These are phyloP conservation scores for Aphaenogaster rudis DNA, from an alignment of 1,140 invertebrate species.

Conservation along the genomic window DNA sequence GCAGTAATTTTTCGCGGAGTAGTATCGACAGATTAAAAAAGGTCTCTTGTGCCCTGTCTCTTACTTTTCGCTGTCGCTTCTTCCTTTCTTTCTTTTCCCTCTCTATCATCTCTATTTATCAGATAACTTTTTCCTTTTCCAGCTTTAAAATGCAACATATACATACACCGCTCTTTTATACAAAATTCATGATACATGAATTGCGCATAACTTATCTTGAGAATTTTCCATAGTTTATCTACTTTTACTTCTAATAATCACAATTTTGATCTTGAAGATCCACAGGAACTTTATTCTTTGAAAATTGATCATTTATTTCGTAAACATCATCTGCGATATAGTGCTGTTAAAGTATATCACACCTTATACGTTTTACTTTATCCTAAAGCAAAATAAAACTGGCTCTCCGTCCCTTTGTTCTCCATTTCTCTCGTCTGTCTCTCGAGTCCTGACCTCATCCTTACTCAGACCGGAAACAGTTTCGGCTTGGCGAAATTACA, in stretches of 20 bases:
- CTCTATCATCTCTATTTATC: not conserved
- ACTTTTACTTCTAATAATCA: not conserved
- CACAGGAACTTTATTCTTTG: not conserved
- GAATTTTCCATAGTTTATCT: not conserved
- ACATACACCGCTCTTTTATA: too few relatives aligned
- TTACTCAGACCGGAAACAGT: slow-evolving; percentile 58
- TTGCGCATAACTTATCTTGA: not conserved
- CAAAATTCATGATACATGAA: not conserved
- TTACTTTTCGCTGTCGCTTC: not conserved
- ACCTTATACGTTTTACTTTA: slow-evolving; percentile 22
- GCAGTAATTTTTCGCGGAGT: slow-evolving; percentile 68
- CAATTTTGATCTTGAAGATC: not conserved
- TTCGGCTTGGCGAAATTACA: slow-evolving; percentile 72
- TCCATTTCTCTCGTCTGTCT: slow-evolving; percentile 23
- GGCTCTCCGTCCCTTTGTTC: not conserved
- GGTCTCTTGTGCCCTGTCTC: slow-evolving; percentile 3
- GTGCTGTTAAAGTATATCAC: not conserved
- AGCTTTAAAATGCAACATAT: too few relatives aligned
- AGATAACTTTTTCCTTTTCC: not conserved
- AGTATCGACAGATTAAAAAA: slow-evolving; percentile 74
- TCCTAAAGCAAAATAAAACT: slow-evolving; percentile 40
- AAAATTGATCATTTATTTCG: not conserved
- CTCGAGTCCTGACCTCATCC: slow-evolving; percentile 23
- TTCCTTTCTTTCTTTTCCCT: not conserved
- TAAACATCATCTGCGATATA: not conserved